Conservation (phyloP, 2,888 invertebrate genomes). For the Diaphora mendica region DNA sequence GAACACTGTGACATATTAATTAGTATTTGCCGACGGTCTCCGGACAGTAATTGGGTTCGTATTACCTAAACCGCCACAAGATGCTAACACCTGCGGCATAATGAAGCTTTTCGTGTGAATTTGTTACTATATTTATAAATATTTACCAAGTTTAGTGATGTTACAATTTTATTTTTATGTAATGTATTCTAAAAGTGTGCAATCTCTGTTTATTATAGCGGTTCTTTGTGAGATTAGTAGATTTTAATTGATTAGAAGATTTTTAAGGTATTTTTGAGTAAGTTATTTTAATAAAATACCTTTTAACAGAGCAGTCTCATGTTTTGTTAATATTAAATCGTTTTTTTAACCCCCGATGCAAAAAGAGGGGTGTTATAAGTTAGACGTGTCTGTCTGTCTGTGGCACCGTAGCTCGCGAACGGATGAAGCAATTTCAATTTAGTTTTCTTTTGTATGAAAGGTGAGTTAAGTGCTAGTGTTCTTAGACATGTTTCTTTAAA, state of each 20-base stretch:
- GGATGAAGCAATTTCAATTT: too few relatives aligned
- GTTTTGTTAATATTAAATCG: too few relatives aligned
- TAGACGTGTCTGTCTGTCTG: too few relatives aligned
- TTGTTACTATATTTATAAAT: not conserved
- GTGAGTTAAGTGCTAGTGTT: too few relatives aligned
- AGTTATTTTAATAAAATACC: not conserved
- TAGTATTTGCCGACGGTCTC: conserved; percentile 41
- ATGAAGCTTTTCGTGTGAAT: conserved; percentile 5
- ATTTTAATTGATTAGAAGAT: not conserved
- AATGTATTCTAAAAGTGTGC: not conserved
- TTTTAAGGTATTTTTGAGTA: too few relatives aligned
- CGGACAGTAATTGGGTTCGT: conserved; percentile 53
- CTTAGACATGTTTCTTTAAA: too few relatives aligned
- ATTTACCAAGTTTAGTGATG: not conserved
- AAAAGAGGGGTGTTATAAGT: too few relatives aligned
- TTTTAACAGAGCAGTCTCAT: not conserved
- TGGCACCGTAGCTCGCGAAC: too few relatives aligned
- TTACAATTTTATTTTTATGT: not conserved
- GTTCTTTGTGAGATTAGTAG: not conserved
- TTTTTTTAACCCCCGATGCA: too few relatives aligned
- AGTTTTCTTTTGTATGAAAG: too few relatives aligned
- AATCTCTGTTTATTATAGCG: not conserved
- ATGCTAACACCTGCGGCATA: conserved; percentile 34
- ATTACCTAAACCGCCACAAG: conserved; percentile 42
- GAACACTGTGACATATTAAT: conserved; percentile 59